Evolutionary conservation across 1,140 invertebrate genomes (phyloP).

Genomic region (Rhyacophila brunnea): DNA sequence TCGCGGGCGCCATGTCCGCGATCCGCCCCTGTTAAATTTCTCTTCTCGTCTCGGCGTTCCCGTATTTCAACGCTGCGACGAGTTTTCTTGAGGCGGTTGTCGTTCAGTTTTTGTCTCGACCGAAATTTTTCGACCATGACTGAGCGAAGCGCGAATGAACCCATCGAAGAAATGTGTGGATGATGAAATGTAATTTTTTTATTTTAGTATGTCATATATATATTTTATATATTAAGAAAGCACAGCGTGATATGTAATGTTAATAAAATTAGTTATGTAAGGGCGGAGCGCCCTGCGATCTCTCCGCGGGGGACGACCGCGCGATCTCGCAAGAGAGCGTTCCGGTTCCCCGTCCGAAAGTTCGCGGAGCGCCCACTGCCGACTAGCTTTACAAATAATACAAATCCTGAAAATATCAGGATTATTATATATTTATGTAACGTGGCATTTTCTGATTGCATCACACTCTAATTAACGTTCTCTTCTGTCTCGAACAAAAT

Average conservation of each 20-base stretch:
- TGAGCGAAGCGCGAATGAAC: slow-evolving; percentile 5
- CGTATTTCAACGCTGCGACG: background rate
- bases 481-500: too few species aligned
- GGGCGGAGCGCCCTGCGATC: too few species aligned
- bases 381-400: slow-evolving; percentile 22
- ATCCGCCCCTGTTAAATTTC: background rate
- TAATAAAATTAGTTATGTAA: slow-evolving; percentile 1
- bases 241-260: slow-evolving; percentile 32
- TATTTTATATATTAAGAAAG: slow-evolving; percentile 18
- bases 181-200: slow-evolving; percentile 9
- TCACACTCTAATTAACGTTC: background rate
- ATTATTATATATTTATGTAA: background rate
- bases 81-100: background rate
- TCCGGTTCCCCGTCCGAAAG: background rate
- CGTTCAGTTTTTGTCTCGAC: background rate
- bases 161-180: slow-evolving; percentile 18
- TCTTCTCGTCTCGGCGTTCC: background rate
- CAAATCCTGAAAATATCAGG: slow-evolving; percentile 1
- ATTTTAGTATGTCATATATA: slow-evolving; percentile 24
- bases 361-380: background rate
- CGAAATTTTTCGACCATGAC: slow-evolving; percentile 8
- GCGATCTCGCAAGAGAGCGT: background rate
- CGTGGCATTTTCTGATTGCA: slow-evolving; percentile 15
- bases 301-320: background rate
- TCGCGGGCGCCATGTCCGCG: background rate